Evolutionary conservation across 1,140 invertebrate species (phyloP).

Genomic region (Drosophila truncata): DNA sequence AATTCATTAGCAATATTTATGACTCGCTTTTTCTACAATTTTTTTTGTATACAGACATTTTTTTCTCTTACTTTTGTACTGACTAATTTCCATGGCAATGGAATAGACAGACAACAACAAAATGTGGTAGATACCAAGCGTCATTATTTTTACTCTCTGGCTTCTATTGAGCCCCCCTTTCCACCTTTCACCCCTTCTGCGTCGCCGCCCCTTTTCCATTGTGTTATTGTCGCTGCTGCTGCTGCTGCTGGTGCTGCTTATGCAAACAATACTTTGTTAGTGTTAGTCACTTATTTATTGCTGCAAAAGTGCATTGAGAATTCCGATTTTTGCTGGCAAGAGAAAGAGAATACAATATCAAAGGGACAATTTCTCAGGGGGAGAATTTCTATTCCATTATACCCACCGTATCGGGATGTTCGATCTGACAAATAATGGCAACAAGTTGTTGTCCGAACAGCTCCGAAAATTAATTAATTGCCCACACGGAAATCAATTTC

Average conservation of each 20-base stretch:
- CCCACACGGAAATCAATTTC: slow-evolving; percentile 38
- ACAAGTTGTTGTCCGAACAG: slow-evolving; percentile 25
- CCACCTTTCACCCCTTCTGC: slow-evolving; percentile 4
- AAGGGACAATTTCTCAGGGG: slow-evolving; percentile 17
- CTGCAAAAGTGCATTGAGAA: slow-evolving; percentile 45
- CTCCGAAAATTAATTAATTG: slow-evolving; percentile 36
- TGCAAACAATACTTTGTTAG: slow-evolving; percentile 34
- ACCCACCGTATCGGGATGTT: slow-evolving; percentile 9
- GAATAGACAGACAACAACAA: slow-evolving; percentile 37
- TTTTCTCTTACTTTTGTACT: slow-evolving; percentile 50
- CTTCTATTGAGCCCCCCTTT: slow-evolving; percentile 11
- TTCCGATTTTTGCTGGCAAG: slow-evolving; percentile 15
- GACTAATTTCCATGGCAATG: slow-evolving; percentile 73
- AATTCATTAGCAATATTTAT: slow-evolving; percentile 83
- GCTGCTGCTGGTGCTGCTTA: slow-evolving; percentile 28
- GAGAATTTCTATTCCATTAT: slow-evolving; percentile 30
- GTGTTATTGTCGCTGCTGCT: slow-evolving; percentile 18
- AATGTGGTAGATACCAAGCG: slow-evolving; percentile 46
- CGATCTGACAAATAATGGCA: slow-evolving; percentile 24
- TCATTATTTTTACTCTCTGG: slow-evolving; percentile 66
- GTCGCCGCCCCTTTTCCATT: slow-evolving; percentile 11
- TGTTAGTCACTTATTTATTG: slow-evolving; percentile 49
- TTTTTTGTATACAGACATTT: slow-evolving; percentile 37
- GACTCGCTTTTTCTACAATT: slow-evolving; percentile 47
- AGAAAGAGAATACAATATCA: slow-evolving; percentile 23